phyloP scores from a whole-genome alignment of 2,888 invertebrate species.

The Aelia acuminata region DNA sequence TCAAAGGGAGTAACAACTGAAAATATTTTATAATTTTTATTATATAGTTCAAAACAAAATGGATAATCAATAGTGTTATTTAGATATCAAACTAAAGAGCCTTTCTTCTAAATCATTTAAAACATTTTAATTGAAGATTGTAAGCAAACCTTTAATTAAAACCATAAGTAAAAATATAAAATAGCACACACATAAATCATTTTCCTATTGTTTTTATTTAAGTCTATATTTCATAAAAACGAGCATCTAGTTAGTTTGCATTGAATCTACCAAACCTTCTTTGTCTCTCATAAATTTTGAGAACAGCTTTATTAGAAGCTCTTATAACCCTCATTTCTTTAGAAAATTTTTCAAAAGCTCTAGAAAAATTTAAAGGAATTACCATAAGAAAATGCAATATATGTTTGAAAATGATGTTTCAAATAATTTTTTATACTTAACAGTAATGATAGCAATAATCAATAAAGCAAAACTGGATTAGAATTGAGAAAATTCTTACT shows the following conservation, averaged over 20 bases:
- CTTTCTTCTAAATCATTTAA: too few species aligned
- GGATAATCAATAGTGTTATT: too few species aligned
- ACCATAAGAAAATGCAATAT: background rate
- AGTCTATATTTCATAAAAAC: background rate
- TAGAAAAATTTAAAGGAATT: conserved; percentile 23
- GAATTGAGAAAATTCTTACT: background rate
- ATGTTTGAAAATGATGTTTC: background rate
- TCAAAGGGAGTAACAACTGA: too few species aligned
- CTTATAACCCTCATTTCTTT: conserved; percentile 27
- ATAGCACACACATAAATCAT: background rate
- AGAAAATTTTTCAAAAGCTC: conserved; percentile 39
- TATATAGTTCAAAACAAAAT: too few species aligned
- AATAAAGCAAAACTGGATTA: background rate
- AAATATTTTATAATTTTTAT: too few species aligned
- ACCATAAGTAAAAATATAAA: background rate
- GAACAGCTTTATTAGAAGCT: conserved; percentile 12
- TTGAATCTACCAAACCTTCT: background rate
- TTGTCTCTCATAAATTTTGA: conserved; percentile 25
- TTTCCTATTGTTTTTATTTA: background rate
- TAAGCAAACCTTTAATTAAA: background rate
- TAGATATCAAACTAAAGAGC: too few species aligned
- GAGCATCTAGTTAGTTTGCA: background rate
- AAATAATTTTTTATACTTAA: background rate
- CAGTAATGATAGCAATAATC: background rate
- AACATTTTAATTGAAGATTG: too few species aligned